Conservation (phyloP, 2,113 vertebrate genomes). For the Oxygymnocypris stewartii region DNA sequence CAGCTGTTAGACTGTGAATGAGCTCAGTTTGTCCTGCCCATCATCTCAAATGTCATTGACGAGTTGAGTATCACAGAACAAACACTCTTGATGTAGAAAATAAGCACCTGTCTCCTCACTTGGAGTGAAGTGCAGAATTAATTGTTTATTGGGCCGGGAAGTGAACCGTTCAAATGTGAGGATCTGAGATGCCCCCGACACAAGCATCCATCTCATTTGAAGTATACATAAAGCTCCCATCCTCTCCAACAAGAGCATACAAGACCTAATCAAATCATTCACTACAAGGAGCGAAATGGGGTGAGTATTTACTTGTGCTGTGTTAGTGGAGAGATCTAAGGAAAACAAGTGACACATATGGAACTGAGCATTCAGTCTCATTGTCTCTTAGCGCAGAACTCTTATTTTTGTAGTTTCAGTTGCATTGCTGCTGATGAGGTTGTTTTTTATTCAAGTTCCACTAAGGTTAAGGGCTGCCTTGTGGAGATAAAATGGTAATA, state of each 20-base stretch:
- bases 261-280: slow-evolving; percentile 45
- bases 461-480: not conserved
- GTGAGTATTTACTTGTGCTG: not conserved
- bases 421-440: not conserved
- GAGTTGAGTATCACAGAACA: slow-evolving; percentile 19
- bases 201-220: slow-evolving; percentile 17
- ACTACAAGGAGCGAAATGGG: not conserved
- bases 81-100: slow-evolving; percentile 44
- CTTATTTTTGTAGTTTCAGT: not conserved
- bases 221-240: slow-evolving; percentile 4
- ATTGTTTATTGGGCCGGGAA: slow-evolving; percentile 32
- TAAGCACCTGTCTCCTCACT: slow-evolving; percentile 48
- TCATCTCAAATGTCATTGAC: slow-evolving; percentile 5
- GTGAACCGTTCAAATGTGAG: slow-evolving; percentile 29
- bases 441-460: not conserved
- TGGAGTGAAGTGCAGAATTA: slow-evolving; percentile 42
- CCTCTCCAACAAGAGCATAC: slow-evolving; percentile 28
- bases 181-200: not conserved
- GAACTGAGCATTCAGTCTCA: not conserved
- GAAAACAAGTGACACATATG: not conserved
- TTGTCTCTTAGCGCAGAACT: not conserved
- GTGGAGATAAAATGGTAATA: not conserved
- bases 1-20: not conserved
- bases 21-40: not conserved
- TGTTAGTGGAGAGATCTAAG: slow-evolving; percentile 12